Evolutionary conservation across 53 echinoderm and acorn worm genomes (phyloP), one percentile per base, ranked within the genome.

Genomic region (Echinarachnius parma): DNA sequence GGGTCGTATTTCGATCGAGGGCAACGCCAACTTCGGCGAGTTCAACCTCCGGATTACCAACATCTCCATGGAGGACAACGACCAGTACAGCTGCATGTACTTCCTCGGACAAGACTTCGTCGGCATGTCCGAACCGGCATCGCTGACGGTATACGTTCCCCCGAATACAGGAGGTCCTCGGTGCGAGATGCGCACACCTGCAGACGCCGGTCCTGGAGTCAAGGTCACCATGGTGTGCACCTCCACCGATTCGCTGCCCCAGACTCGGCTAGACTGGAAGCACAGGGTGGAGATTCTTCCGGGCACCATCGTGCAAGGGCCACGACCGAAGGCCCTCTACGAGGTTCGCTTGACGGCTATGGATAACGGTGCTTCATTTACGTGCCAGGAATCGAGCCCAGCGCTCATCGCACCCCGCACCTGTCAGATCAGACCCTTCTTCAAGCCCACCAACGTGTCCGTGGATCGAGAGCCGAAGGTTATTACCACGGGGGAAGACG

Each of bases 251-350:
- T 27, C 77, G 59, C 46, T 68, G 14, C 77, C 66, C 0, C 61
- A 67, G 5, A 83, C 77, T 52, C 55, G 83, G 19, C 77, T 83
- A 1, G 83, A 83, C 60, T 83, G 83, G 83, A 60, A 64, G 30
- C 63, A 66, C 57, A 34, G 54, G n/a, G 63, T 83, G 11, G 83
- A 83, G 33, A 83, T 83, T 46, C 54, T 83, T 0, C 83, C 83
- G 21, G 83, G 77, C 1, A 50, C 67, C 5, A 54, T 59, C 23
- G 33, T 77, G 2, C 76, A 77, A 10, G 69, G 60, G 31, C 49
- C 65, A 44, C 59, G 66, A 37, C 83, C 83, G 1, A 44, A 39
- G 52, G 77, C 83, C 16, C 28, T 67, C 10, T 83, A 83, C 36
- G 83, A 83, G 27, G 76, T 83, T 21, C 60, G 83, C 16, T 30